These are phyloP conservation scores for Tenthredo livida DNA, from an alignment of 2,888 invertebrate species.

Conservation along the genomic window DNA sequence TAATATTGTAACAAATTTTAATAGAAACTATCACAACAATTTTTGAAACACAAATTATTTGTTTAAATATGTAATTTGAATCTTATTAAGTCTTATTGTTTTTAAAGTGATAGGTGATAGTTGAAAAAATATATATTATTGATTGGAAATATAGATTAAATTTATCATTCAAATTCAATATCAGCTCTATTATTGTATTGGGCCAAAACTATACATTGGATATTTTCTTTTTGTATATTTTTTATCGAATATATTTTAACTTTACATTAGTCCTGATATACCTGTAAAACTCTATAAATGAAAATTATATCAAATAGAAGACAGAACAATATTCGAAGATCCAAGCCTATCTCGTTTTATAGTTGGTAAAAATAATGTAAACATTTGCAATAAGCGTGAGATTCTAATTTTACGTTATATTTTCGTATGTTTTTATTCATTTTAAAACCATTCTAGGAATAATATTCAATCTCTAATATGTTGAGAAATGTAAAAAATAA, in stretches of 20 bases:
- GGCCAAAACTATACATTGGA: background rate
- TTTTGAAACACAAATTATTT: background rate
- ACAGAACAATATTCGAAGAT: conserved; percentile 20
- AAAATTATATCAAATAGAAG: background rate
- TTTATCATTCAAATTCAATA: background rate
- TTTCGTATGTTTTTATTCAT: conserved; percentile 36
- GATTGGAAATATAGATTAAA: conserved; percentile 1
- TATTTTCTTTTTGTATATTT: background rate
- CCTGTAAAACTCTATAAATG: background rate
- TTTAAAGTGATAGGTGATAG: background rate
- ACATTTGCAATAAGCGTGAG: conserved; percentile 11
- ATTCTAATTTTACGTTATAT: conserved; percentile 39
- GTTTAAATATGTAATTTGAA: background rate
- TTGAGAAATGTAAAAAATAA: conserved; percentile 9
- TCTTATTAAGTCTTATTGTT: background rate
- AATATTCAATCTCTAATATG: background rate
- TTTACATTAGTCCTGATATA: background rate
- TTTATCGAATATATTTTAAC: background rate
- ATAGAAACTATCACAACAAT: conserved; percentile 6
- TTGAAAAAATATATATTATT: background rate
- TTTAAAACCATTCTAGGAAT: background rate
- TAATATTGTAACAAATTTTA: background rate
- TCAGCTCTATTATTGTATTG: background rate
- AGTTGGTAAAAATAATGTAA: conserved; percentile 25
- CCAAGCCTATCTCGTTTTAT: background rate